A percentile compares a stretch with the other conserved stretches of the same genome.
Evolutionary conservation across 2,113 vertebrate species (phyloP).

Genomic region (Trachemys scripta): DNA sequence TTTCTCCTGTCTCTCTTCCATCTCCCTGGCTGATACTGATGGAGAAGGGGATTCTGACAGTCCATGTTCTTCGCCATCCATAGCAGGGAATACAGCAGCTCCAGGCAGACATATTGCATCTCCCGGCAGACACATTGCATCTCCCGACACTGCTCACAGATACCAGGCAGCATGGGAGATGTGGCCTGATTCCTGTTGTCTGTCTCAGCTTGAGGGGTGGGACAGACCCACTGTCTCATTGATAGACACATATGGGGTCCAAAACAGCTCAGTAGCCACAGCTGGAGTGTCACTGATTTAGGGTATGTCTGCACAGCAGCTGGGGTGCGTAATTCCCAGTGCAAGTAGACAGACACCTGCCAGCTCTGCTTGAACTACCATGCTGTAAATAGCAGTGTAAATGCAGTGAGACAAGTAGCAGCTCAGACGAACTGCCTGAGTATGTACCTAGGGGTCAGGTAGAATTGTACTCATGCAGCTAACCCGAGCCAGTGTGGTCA

Average conservation of each 20-base stretch:
- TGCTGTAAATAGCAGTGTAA: too few relatives aligned
- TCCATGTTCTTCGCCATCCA: neutral
- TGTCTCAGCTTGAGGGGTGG: neutral
- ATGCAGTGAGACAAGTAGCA: neutral
- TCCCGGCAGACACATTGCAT: neutral
- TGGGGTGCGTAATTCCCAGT: neutral
- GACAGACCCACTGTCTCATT: neutral
- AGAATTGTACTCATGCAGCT: fast-evolving
- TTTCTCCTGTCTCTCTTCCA: neutral
- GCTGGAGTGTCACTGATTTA: neutral
- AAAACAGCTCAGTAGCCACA: neutral
- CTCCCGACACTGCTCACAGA: neutral
- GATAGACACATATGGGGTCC: neutral
- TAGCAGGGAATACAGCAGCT: neutral
- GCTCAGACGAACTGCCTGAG: too few relatives aligned
- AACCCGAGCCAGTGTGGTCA: neutral
- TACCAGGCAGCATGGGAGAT: neutral
- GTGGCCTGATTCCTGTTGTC: neutral
- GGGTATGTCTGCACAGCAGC: neutral
- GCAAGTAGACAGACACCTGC: neutral
- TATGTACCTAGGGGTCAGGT: neutral
- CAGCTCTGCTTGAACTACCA: neutral
- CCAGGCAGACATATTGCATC: neutral
- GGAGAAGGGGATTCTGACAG: neutral
- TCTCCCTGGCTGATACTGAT: neutral